Base-by-base conservation (phyloP, 2,888 invertebrate genomes). In the Sphinx pinastri region DNA sequence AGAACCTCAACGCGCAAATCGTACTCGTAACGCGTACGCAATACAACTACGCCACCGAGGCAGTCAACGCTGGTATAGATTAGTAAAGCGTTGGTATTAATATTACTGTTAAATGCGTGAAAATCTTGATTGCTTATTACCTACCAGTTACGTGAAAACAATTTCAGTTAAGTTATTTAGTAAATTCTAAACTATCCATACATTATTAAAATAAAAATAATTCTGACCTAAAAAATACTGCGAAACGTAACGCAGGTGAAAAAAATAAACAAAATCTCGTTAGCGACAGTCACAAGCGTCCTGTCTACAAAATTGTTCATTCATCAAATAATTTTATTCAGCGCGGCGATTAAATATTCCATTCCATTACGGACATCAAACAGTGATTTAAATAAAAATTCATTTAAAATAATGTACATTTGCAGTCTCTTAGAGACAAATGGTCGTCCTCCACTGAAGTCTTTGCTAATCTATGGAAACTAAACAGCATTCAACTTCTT, bases 401-500 rank as follows among this genome's bases (percentile, higher is more conserved):
- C 10, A 60, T 60, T 60, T 47, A 12, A 63, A 55, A 63, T 49
- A 57, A 57, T 57, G 25, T 25, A 49, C 16, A 8, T 13, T 11
- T 58, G 38, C 38, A 38, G 38, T 31, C 63, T 63, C 47, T 19
- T 19, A 19, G 63, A 63, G 16, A 47, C 63, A 19, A 63, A 45
- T 49, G 13, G 13, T 47, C 19, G 19, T 1, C 12, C 19, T 63
- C 63, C 19, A 63, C 49, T 49, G 49, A 54, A 67, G 14, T 67
- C 19, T 71, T 75, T 76, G 78, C 77, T 52, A 70, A 58, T 67
- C 67, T 70, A 54, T 69, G 69, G 16, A 16, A 68, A 59, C 68
- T 68, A 68, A 38, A 70, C 74, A 55, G 76, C 73, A 77, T 80
- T 75, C 76, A 77, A 80, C 76, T 84, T 81, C 83, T 83, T 80